A percentile compares a stretch with the other conserved stretches of the same genome.
phyloP scores from a whole-genome alignment of 2,888 invertebrate species.

The Aplocera efformata region DNA sequence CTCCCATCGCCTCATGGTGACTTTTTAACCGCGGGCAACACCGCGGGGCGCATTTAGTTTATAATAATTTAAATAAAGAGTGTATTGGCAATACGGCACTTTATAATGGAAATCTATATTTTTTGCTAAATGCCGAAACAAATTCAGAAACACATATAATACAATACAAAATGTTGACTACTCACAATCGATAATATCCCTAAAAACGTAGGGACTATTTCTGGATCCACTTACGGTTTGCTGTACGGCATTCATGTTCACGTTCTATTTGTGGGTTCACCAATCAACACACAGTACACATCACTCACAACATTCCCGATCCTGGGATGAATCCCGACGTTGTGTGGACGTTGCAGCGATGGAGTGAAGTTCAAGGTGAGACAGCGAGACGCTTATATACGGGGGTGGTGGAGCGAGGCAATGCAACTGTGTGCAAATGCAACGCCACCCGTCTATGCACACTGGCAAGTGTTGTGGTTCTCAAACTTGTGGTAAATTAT shows the following conservation, averaged over 20 bases:
- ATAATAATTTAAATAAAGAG: no score
- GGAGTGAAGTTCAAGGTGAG: conserved; percentile 79
- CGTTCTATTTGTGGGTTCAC: conserved; percentile 48
- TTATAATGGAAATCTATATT: no score
- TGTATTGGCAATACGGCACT: no score
- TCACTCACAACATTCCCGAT: conserved; percentile 34
- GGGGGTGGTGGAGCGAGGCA: conserved; percentile 70
- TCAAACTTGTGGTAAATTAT: conserved; percentile 36
- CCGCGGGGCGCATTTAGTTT: no score
- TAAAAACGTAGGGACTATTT: not conserved
- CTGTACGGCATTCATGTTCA: conserved; percentile 60
- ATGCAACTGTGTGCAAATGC: conserved; percentile 44
- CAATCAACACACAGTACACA: conserved; percentile 34
- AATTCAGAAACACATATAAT: no score
- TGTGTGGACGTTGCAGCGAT: conserved; percentile 43
- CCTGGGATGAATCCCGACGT: conserved; percentile 26
- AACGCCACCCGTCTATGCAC: conserved; percentile 39
- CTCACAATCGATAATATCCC: no score
- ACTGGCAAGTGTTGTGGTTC: conserved; percentile 37
- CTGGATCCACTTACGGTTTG: conserved; percentile 54
- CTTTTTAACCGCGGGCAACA: no score
- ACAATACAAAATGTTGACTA: no score
- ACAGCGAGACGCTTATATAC: conserved; percentile 65
- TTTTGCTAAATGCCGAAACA: no score
- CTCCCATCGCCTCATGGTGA: no score